Percentiles rank a stretch among this genome's conserved stretches.
Conservation (phyloP, 1,140 invertebrate genomes). For the Gonioctena quinquepunctata region DNA sequence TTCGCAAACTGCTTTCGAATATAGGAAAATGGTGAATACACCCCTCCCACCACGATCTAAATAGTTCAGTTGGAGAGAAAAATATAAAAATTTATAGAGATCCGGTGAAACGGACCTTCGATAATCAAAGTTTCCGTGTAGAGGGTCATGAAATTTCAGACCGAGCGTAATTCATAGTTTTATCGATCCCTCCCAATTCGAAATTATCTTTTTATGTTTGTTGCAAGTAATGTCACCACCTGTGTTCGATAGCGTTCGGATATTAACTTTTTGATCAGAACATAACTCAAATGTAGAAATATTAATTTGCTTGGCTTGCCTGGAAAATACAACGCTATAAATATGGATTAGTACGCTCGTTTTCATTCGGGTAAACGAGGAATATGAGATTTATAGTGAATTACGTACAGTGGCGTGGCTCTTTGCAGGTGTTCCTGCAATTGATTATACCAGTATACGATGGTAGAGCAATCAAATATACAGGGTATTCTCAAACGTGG, state of each 20-base stretch:
- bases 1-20: too few relatives aligned
- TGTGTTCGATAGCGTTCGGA: constrained; percentile 2
- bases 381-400: background rate
- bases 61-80: background rate
- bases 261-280: constrained; percentile 15
- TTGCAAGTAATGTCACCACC: constrained; percentile 12
- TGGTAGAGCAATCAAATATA: too few relatives aligned
- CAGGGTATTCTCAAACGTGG: too few relatives aligned
- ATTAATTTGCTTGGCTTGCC: background rate
- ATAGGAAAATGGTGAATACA: too few relatives aligned
- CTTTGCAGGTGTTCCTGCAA: too few relatives aligned
- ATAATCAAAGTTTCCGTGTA: background rate
- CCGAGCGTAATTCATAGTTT: constrained; percentile 5
- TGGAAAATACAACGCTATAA: background rate
- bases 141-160: background rate
- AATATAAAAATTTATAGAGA: background rate
- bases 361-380: background rate
- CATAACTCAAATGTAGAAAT: constrained; percentile 7
- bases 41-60: background rate
- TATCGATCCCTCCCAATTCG: constrained; percentile 4
- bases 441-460: too few relatives aligned
- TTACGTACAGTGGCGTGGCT: background rate
- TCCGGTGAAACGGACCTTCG: background rate
- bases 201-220: constrained; percentile 15
- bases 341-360: background rate